A percentile compares a stretch with the other conserved stretches of the same genome.
phyloP scores from a whole-genome alignment of 2,113 vertebrate genomes.

The Gymnarchus niloticus region DNA sequence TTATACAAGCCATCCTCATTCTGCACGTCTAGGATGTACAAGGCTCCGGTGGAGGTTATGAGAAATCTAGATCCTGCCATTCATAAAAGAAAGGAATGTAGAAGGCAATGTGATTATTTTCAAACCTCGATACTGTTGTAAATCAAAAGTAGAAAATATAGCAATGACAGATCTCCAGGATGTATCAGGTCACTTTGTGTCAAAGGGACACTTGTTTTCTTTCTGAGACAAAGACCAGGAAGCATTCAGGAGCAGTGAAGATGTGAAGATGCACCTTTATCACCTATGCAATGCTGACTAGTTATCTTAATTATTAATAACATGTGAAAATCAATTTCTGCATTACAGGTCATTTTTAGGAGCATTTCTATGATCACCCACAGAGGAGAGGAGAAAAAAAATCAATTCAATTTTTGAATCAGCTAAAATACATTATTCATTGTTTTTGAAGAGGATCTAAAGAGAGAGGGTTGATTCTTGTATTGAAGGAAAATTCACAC shows the following conservation, averaged over 20 bases:
- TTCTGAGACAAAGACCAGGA: background rate
- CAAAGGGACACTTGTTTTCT: background rate
- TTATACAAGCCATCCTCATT: conserved; percentile 97
- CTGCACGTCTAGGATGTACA: conserved; percentile 98
- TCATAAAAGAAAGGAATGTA: conserved; percentile 35
- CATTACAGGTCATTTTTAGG: background rate
- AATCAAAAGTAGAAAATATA: background rate
- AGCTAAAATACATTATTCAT: conserved; percentile 15
- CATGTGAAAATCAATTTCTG: conserved; percentile 14
- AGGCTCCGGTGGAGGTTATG: conserved; percentile 97
- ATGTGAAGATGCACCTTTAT: too few species aligned
- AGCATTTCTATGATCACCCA: conserved; percentile 4
- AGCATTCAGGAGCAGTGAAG: background rate
- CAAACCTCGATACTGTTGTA: background rate
- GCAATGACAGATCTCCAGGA: background rate
- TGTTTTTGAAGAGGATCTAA: conserved; percentile 2
- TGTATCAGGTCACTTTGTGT: too few species aligned
- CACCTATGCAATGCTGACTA: too few species aligned
- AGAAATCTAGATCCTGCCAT: conserved; percentile 95
- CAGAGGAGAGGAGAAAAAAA: conserved; percentile 2
- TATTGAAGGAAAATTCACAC: background rate
- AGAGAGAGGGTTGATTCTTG: background rate
- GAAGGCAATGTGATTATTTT: background rate
- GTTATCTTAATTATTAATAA: conserved; percentile 22
- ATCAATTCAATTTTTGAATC: background rate